Conservation (phyloP, 2,797 vertebrate species). For the Poeciliopsis turneri region DNA sequence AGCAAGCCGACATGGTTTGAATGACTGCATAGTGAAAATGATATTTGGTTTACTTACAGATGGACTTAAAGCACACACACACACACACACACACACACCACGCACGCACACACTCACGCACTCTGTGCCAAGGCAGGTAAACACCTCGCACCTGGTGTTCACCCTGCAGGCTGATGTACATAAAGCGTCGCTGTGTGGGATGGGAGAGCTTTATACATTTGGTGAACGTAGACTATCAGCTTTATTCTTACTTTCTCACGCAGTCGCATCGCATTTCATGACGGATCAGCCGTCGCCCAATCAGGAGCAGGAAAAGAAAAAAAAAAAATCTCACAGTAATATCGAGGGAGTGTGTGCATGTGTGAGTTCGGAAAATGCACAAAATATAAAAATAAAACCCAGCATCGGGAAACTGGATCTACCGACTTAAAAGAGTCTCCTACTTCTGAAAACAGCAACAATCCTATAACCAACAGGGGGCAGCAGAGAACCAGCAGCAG, state of each 20-base stretch:
- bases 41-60: constrained; percentile 86
- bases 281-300: constrained; percentile 27
- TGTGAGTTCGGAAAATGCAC: constrained; percentile 48
- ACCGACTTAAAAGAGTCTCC: constrained; percentile 8
- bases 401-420: constrained; percentile 60
- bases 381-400: not conserved
- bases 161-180: constrained; percentile 60
- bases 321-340: constrained; percentile 1
- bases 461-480: constrained; percentile 34
- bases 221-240: constrained; percentile 25
- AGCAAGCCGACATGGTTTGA: constrained; percentile 73
- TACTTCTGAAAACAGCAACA: constrained; percentile 32
- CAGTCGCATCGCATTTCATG: not conserved
- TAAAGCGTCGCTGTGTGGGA: constrained; percentile 53
- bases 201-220: constrained; percentile 59
- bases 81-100: constrained; percentile 16
- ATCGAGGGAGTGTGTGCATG: constrained; percentile 28
- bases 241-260: not conserved
- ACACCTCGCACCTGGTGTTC: constrained; percentile 7
- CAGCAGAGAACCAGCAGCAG: not conserved
- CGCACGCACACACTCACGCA: constrained; percentile 28
- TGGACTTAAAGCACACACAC: constrained; percentile 44
- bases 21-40: constrained; percentile 85
- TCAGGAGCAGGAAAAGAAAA: constrained; percentile 27
- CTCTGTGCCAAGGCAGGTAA: not conserved